Conservation (phyloP, 2,113 vertebrate species). For the Notiomystis cincta region DNA sequence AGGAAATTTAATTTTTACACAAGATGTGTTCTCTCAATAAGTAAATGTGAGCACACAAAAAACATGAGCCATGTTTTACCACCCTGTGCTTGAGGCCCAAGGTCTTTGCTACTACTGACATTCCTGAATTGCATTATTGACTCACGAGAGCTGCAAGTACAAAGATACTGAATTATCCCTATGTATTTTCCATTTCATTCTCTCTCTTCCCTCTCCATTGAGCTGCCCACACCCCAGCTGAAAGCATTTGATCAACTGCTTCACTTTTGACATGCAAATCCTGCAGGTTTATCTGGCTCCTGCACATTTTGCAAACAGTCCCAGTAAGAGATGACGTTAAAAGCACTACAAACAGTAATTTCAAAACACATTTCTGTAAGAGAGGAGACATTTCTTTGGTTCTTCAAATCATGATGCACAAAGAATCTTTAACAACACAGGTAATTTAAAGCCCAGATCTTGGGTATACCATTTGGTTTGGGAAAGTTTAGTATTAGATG, state of each 20-base stretch:
- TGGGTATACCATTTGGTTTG: background rate
- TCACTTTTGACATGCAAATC: conserved; percentile 28
- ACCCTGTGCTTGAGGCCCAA: background rate
- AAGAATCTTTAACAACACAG: background rate
- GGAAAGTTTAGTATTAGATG: background rate
- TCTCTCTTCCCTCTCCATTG: background rate
- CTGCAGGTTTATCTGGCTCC: conserved; percentile 19
- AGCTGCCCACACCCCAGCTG: background rate
- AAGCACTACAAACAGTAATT: background rate
- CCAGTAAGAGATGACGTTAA: background rate
- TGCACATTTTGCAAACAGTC: background rate
- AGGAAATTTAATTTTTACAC: background rate
- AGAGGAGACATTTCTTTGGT: background rate
- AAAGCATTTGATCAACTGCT: background rate
- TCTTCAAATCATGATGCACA: background rate
- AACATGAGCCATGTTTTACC: background rate
- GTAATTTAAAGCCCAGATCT: background rate
- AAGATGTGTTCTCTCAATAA: background rate
- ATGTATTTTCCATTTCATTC: background rate
- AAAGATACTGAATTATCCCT: background rate
- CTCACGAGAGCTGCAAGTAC: background rate
- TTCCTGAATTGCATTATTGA: background rate
- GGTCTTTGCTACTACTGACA: background rate
- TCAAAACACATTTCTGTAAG: background rate
- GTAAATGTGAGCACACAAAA: background rate